These are phyloP conservation scores for Amphimallon solstitiale DNA, from an alignment of 2,888 invertebrate species.

Conservation along the genomic window DNA sequence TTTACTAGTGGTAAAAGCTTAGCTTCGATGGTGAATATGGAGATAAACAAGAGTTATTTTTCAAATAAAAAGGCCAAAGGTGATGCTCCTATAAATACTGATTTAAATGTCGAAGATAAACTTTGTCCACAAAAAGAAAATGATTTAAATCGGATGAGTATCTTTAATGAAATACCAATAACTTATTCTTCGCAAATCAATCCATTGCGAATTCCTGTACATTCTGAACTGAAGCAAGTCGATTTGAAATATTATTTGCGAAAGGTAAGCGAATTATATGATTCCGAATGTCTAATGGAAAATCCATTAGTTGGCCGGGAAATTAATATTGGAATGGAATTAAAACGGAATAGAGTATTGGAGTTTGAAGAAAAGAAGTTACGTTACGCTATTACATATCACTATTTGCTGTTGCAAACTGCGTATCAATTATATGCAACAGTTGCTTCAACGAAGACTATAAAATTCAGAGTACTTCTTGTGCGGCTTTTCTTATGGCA, in stretches of 20 bases:
- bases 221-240: constrained; percentile 59
- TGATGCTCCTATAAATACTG: background rate
- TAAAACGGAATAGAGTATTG: constrained; percentile 27
- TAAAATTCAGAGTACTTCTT: constrained; percentile 62
- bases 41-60: background rate
- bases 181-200: constrained; percentile 24
- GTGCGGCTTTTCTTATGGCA: constrained; percentile 71
- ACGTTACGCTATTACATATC: constrained; percentile 57
- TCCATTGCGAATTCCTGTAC: constrained; percentile 47
- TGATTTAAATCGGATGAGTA: constrained; percentile 16
- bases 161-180: constrained; percentile 23
- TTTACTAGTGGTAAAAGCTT: background rate
- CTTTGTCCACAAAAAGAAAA: background rate
- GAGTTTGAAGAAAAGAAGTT: constrained; percentile 64
- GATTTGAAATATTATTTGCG: constrained; percentile 65
- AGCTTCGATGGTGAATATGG: background rate
- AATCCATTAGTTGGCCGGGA: constrained; percentile 13
- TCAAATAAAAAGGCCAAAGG: background rate
- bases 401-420: constrained; percentile 62
- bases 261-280: constrained; percentile 53
- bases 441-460: constrained; percentile 61
- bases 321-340: constrained; percentile 26
- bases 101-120: background rate
- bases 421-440: constrained; percentile 68
- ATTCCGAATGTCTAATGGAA: background rate